Evolutionary conservation across 1,140 invertebrate species (phyloP).

Genomic region (Pantala flavescens): DNA sequence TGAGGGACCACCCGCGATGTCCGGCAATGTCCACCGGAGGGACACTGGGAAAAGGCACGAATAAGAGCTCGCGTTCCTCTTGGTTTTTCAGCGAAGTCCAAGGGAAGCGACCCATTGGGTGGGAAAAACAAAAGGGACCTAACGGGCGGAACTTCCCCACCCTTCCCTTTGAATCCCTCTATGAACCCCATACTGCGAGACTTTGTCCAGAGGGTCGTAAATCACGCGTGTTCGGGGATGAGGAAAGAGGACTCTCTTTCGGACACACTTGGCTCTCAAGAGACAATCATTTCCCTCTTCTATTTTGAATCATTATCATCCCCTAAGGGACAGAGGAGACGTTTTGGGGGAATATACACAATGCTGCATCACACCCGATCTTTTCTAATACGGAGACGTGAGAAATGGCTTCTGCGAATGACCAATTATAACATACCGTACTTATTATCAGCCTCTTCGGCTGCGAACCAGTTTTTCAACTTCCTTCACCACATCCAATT

Average conservation of each 20-base stretch:
- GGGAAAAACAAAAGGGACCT: conserved; percentile 4
- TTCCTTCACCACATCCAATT: too few species aligned
- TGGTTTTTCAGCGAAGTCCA: not conserved
- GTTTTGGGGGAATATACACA: not conserved
- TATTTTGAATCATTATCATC: not conserved
- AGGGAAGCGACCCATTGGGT: not conserved
- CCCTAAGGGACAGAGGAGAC: not conserved
- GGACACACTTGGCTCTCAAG: not conserved
- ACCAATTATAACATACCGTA: too few species aligned
- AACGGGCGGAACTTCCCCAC: not conserved
- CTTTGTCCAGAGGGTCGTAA: not conserved
- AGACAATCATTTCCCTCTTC: not conserved
- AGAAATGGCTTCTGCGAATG: too few species aligned
- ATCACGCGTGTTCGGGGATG: not conserved
- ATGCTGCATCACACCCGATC: not conserved
- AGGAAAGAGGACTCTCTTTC: not conserved
- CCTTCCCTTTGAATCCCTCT: not conserved
- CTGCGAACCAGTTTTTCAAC: too few species aligned
- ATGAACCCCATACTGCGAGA: not conserved
- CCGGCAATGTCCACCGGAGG: not conserved
- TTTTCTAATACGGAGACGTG: too few species aligned
- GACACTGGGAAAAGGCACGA: not conserved
- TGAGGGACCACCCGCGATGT: not conserved
- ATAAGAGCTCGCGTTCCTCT: not conserved
- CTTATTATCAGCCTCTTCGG: too few species aligned